Percentiles rank a stretch among this genome's conserved stretches.
Evolutionary conservation across 2,113 vertebrate species (phyloP).

Genomic region (Chroicocephalus ridibundus): DNA sequence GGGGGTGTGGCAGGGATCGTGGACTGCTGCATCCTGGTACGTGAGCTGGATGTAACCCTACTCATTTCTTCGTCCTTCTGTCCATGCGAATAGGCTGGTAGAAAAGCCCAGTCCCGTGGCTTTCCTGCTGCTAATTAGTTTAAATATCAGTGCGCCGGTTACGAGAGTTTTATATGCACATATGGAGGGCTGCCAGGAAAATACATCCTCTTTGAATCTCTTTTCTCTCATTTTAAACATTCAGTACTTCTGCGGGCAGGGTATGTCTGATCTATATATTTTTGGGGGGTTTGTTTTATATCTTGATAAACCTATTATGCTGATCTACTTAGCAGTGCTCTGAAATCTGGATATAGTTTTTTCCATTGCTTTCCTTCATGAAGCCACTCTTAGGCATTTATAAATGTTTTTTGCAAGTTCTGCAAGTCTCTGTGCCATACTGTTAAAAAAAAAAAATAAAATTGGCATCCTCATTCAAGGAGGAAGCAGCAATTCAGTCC

Average conservation of each 20-base stretch:
- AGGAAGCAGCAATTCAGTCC: not conserved
- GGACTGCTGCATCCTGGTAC: not conserved
- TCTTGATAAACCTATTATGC: not conserved
- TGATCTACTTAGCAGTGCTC: not conserved
- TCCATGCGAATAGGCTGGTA: not conserved
- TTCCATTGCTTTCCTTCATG: not conserved
- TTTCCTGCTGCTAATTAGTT: conserved; percentile 49
- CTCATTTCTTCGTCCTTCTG: not conserved
- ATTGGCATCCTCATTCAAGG: not conserved
- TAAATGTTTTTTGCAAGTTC: not conserved
- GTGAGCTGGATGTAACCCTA: not conserved
- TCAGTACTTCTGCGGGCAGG: not conserved
- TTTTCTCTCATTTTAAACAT: not conserved
- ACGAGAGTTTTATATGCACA: not conserved
- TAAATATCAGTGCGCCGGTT: conserved; percentile 2
- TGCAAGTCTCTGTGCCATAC: not conserved
- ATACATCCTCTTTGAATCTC: not conserved
- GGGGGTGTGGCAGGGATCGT: not conserved
- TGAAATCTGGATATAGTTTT: not conserved
- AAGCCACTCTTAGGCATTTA: not conserved
- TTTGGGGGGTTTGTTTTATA: not conserved
- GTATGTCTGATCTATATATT: not conserved
- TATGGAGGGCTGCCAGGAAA: not conserved
- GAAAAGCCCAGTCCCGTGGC: not conserved
- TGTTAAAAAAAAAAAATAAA: not conserved